These are phyloP conservation scores for Cyclina sinensis DNA, from an alignment of 1,140 invertebrate genomes.

Conservation along the genomic window DNA sequence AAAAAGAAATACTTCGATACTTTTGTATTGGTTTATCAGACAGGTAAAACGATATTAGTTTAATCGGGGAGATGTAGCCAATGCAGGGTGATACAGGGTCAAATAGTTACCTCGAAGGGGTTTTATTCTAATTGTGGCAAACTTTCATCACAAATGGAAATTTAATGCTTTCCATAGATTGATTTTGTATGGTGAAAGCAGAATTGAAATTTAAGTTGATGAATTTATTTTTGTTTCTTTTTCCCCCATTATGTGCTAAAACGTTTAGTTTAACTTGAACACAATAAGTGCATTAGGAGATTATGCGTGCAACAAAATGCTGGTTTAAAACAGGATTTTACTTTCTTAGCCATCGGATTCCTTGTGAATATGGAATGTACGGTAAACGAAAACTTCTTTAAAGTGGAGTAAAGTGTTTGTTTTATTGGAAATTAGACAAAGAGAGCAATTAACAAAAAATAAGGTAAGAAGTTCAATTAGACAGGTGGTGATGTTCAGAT, in stretches of 20 bases:
- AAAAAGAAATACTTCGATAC: constrained; percentile 44
- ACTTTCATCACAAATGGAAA: constrained; percentile 22
- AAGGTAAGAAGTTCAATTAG: constrained; percentile 4
- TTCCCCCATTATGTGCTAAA: neutral
- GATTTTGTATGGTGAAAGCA: neutral
- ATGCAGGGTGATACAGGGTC: constrained; percentile 34
- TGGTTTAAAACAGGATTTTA: neutral
- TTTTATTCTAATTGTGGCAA: constrained; percentile 33
- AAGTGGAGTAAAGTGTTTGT: constrained; percentile 23
- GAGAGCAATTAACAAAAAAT: constrained; percentile 9
- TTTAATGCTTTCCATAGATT: constrained; percentile 38
- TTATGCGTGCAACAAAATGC: neutral
- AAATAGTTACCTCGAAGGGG: neutral
- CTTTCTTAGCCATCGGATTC: neutral
- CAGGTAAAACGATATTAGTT: constrained; percentile 49
- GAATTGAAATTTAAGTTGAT: constrained; percentile 10
- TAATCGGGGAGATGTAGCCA: constrained; percentile 42
- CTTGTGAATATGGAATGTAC: neutral
- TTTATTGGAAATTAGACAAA: neutral
- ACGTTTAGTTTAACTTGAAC: constrained; percentile 14
- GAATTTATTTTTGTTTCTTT: neutral
- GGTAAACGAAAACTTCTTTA: neutral
- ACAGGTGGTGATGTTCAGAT: constrained; percentile 8
- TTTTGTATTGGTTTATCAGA: constrained; percentile 34
- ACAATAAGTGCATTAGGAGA: constrained; percentile 31